Evolutionary conservation across 2,888 invertebrate species (phyloP).

Genomic region (Napeogenes inachia): DNA sequence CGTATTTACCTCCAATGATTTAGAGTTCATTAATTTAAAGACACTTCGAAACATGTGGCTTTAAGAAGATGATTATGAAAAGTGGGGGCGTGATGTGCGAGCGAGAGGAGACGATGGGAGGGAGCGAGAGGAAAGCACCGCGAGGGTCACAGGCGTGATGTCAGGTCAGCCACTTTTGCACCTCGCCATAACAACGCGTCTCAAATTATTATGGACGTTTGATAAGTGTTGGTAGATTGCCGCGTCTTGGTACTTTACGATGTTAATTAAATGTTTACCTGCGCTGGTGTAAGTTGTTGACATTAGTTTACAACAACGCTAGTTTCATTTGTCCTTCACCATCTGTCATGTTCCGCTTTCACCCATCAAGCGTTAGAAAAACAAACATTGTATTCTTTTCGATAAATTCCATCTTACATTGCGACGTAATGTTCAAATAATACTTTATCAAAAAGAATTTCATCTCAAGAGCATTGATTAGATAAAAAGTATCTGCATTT

Average conservation of each 20-base stretch:
- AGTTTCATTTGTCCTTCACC: slow-evolving; percentile 31
- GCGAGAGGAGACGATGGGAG: slow-evolving; percentile 49
- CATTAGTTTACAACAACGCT: slow-evolving; percentile 38
- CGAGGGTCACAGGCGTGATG: slow-evolving; percentile 78
- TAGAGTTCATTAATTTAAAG: slow-evolving; percentile 73
- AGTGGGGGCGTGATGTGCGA: slow-evolving; percentile 75
- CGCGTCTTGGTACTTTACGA: slow-evolving; percentile 72
- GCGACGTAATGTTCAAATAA: slow-evolving; percentile 35
- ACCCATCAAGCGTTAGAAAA: slow-evolving; percentile 39
- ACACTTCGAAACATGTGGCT: slow-evolving; percentile 69
- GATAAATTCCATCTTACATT: slow-evolving; percentile 32
- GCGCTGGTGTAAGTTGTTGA: slow-evolving; percentile 46
- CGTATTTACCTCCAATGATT: slow-evolving; percentile 63
- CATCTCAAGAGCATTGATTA: slow-evolving; percentile 50
- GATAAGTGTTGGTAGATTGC: slow-evolving; percentile 76
- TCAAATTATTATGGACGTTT: slow-evolving; percentile 79
- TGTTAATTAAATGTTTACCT: slow-evolving; percentile 74
- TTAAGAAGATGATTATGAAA: slow-evolving; percentile 71
- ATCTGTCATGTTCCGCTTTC: slow-evolving; percentile 52
- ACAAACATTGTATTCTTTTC: slow-evolving; percentile 17
- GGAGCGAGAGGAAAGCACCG: slow-evolving; percentile 51
- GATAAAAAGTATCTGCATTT: slow-evolving; percentile 42
- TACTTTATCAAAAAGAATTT: slow-evolving; percentile 42
- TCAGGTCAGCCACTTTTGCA: slow-evolving; percentile 79
- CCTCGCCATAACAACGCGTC: slow-evolving; percentile 78